phyloP scores from a whole-genome alignment of 2,888 invertebrate genomes.

The Acronicta alni region DNA sequence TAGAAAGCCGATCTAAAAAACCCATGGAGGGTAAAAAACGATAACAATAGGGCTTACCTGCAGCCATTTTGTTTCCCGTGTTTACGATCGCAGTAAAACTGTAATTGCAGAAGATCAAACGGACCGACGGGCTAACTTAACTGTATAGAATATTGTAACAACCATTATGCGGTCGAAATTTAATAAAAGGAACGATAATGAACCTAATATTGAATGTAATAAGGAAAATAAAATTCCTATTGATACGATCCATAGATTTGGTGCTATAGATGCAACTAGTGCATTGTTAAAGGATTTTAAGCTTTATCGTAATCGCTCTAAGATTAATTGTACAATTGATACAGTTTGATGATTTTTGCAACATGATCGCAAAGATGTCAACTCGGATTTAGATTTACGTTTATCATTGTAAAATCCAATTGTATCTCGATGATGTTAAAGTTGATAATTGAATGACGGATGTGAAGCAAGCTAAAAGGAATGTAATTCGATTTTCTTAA shows the following conservation, averaged over 20 bases:
- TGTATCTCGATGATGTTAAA: constrained; percentile 30
- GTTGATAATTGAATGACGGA: constrained; percentile 45
- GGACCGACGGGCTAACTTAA: constrained; percentile 72
- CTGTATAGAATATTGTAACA: constrained; percentile 58
- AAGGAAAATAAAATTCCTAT: constrained; percentile 31
- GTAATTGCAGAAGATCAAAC: constrained; percentile 86
- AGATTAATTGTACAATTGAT: constrained; percentile 28
- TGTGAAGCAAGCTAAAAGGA: constrained; percentile 37
- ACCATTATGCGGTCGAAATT: constrained; percentile 33
- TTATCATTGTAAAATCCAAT: constrained; percentile 38
- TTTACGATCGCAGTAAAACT: constrained; percentile 84
- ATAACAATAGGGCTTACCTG: constrained; percentile 83
- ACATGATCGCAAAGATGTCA: constrained; percentile 54
- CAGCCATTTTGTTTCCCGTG: constrained; percentile 75
- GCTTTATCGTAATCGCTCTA: constrained; percentile 29
- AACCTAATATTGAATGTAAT: constrained; percentile 26
- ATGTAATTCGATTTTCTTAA: constrained; percentile 57
- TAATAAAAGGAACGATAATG: constrained; percentile 41
- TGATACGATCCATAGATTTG: constrained; percentile 24
- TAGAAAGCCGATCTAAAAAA: constrained; percentile 58
- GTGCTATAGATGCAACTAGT: constrained; percentile 37
- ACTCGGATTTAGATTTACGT: constrained; percentile 51
- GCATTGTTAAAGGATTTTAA: constrained; percentile 32
- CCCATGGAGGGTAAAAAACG: constrained; percentile 68
- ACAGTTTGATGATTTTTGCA: constrained; percentile 43